These are phyloP conservation scores for Acestrorhynchus altus DNA, from an alignment of 2,797 vertebrate genomes.

Conservation along the genomic window DNA sequence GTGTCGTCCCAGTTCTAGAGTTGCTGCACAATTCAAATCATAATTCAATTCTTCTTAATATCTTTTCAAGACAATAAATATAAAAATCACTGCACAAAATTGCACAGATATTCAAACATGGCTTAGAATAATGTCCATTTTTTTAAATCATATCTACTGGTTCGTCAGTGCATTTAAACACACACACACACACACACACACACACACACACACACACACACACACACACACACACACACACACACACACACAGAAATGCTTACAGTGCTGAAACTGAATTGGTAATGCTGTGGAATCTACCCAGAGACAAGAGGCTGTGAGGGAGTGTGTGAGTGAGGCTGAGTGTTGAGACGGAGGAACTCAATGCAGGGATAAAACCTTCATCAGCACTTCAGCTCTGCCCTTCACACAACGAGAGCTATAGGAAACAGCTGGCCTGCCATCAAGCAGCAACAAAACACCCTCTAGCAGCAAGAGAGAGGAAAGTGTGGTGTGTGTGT, in stretches of 20 bases:
- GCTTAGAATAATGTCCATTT: no score
- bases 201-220: no score
- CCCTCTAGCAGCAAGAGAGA: constrained; percentile 39
- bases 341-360: constrained; percentile 18
- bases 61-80: no score
- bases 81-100: no score
- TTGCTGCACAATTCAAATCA: no score
- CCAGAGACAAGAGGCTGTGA: constrained; percentile 29
- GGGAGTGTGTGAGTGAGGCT: constrained; percentile 49
- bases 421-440: constrained; percentile 69
- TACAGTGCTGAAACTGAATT: neutral
- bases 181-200: no score
- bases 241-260: neutral
- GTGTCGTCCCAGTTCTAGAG: no score
- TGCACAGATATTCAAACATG: no score
- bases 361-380: constrained; percentile 52
- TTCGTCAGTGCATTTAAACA: no score
- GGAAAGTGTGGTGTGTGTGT: constrained; percentile 34
- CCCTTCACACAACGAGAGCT: constrained; percentile 67
- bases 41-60: no score
- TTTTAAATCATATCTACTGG: no score
- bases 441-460: constrained; percentile 48
- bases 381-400: constrained; percentile 70
- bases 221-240: neutral
- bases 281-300: neutral